phyloP scores from a whole-genome alignment of 2,113 vertebrate species.

The Dromiciops gliroides region DNA sequence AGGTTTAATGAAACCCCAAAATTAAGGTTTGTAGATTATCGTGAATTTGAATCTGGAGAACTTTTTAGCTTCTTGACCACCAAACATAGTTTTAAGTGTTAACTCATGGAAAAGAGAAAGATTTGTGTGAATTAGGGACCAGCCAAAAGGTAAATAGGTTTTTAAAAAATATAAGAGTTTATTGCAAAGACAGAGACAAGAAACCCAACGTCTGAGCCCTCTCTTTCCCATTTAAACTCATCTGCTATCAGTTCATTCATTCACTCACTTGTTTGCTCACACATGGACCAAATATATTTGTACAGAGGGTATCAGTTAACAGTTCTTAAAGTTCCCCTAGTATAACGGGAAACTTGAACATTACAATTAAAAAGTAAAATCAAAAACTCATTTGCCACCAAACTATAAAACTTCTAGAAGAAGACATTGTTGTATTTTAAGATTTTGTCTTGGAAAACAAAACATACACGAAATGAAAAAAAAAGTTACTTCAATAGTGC shows the following conservation, averaged over 20 bases:
- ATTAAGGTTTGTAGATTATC: no score
- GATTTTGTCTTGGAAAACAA: slow-evolving; percentile 72
- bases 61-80: no score
- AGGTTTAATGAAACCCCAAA: no score
- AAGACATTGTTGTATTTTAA: slow-evolving; percentile 61
- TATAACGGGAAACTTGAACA: slow-evolving; percentile 69
- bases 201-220: slow-evolving; percentile 49
- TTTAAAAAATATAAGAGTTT: no score
- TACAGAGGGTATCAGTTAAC: slow-evolving; percentile 51
- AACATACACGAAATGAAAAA: slow-evolving; percentile 75
- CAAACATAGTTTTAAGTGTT: no score
- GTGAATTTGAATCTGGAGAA: no score
- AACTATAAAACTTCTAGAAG: slow-evolving; percentile 72
- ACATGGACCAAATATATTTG: neutral
- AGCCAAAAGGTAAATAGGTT: no score
- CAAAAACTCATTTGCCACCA: slow-evolving; percentile 75
- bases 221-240: neutral
- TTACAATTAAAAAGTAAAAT: slow-evolving; percentile 78
- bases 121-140: no score
- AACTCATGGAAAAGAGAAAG: no score
- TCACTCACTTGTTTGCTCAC: neutral
- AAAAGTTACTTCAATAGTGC: no score
- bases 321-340: slow-evolving; percentile 59
- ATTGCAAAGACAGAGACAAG: slow-evolving; percentile 81
- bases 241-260: slow-evolving; percentile 23